A percentile compares a stretch with the other conserved stretches of the same genome.
Evolutionary conservation across 2,113 vertebrate species (phyloP).

Genomic region (Lycocorax pyrrhopterus): DNA sequence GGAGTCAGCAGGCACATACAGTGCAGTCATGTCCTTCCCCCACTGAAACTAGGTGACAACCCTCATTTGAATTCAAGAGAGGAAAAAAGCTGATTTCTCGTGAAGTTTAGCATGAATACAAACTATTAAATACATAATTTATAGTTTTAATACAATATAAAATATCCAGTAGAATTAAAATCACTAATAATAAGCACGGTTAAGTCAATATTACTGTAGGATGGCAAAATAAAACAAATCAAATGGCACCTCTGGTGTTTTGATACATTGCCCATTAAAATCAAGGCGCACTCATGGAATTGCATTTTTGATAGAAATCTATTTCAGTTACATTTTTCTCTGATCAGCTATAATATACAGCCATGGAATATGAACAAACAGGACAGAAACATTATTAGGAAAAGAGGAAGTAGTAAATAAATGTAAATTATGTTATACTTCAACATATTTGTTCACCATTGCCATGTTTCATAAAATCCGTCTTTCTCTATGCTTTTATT

Average conservation of each 20-base stretch:
- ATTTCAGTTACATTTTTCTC: background rate
- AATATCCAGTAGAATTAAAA: background rate
- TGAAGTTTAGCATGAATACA: background rate
- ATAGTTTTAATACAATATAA: background rate
- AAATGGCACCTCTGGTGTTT: background rate
- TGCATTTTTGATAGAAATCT: background rate
- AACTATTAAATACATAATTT: background rate
- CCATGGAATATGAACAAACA: background rate
- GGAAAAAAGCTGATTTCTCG: background rate
- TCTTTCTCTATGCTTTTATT: background rate
- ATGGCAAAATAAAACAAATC: background rate
- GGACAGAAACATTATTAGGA: background rate
- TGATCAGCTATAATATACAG: background rate
- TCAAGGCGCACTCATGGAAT: accelerated
- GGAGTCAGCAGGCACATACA: background rate
- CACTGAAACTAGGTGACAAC: background rate
- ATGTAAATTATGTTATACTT: background rate
- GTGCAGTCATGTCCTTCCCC: background rate
- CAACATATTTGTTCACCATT: background rate
- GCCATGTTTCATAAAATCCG: background rate
- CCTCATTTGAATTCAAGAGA: background rate
- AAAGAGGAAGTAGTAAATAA: background rate
- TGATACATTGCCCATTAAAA: background rate
- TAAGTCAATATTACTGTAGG: background rate
- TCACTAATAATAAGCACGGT: background rate